phyloP scores from a whole-genome alignment of 2,797 vertebrate genomes.

The Sitta carolinensis region DNA sequence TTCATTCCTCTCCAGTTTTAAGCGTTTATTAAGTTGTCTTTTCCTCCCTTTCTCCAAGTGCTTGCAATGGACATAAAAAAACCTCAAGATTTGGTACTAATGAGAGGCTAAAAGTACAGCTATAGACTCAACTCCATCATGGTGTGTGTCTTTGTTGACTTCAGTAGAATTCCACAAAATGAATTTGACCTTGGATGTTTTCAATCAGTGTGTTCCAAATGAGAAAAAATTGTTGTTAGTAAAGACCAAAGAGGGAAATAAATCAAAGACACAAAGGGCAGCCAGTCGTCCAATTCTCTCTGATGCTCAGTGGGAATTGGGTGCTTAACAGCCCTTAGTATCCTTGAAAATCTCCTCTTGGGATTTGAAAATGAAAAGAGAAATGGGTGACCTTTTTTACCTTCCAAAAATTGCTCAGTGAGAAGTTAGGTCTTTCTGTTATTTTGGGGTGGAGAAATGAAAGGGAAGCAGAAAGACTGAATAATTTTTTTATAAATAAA shows the following conservation, averaged over 20 bases:
- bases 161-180: constrained; percentile 56
- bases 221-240: constrained; percentile 71
- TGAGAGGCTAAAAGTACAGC: constrained; percentile 41
- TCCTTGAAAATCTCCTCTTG: constrained; percentile 59
- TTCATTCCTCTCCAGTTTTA: background rate
- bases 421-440: constrained; percentile 19
- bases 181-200: constrained; percentile 70
- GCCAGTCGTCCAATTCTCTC: constrained; percentile 56
- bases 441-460: background rate
- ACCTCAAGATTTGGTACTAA: background rate
- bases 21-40: background rate
- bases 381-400: constrained; percentile 41
- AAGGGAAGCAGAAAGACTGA: background rate
- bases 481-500: constrained; percentile 1
- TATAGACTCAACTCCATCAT: constrained; percentile 44
- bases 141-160: constrained; percentile 52
- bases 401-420: constrained; percentile 37
- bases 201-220: constrained; percentile 66
- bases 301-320: constrained; percentile 66
- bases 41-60: background rate
- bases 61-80: background rate
- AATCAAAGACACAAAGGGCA: constrained; percentile 71
- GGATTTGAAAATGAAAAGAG: constrained; percentile 57
- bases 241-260: constrained; percentile 65
- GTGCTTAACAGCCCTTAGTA: constrained; percentile 67